Conservation (phyloP, 2,113 vertebrate genomes). For the Elachura formosa region DNA sequence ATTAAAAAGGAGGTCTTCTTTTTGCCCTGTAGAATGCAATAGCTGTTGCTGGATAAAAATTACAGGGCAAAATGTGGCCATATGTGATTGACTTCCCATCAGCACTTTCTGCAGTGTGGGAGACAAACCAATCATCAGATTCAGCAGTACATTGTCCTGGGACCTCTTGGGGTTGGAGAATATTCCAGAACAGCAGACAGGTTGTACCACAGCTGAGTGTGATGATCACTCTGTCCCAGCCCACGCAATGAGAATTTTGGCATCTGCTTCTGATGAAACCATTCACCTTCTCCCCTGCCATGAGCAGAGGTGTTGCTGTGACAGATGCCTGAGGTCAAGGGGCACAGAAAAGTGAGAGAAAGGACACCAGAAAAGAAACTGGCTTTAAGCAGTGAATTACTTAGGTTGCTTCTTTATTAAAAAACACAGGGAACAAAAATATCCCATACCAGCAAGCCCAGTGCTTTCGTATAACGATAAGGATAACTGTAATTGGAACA, state of each 20-base stretch:
- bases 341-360: neutral
- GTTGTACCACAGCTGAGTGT: neutral
- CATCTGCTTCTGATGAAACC: neutral
- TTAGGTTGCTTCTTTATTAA: neutral
- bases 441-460: neutral
- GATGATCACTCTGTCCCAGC: neutral
- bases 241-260: neutral
- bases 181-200: neutral
- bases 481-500: neutral
- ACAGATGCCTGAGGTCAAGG: neutral
- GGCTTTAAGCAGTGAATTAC: neutral
- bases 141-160: neutral
- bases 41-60: neutral
- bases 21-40: neutral
- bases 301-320: neutral
- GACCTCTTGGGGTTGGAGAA: neutral
- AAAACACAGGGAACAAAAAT: neutral
- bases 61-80: neutral
- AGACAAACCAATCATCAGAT: neutral
- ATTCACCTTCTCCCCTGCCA: neutral
- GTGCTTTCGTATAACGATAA: neutral
- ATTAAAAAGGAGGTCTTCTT: neutral
- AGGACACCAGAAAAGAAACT: neutral
- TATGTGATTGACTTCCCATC: neutral
- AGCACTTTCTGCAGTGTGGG: neutral